Evolutionary conservation across 2,888 invertebrate genomes (phyloP).

Genomic region (Keiferia lycopersicella): DNA sequence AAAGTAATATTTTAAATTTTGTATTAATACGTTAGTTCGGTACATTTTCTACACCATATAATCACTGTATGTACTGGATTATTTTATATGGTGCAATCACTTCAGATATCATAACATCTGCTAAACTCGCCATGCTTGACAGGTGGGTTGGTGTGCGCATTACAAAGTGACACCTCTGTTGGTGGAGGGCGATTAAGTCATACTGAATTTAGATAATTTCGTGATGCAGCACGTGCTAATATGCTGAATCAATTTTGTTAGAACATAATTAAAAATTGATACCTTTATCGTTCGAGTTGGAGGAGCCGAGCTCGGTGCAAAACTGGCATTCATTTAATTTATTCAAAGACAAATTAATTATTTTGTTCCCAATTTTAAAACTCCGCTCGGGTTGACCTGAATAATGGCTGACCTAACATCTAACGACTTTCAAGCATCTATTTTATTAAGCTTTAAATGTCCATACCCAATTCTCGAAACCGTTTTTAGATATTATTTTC

Average conservation of each 20-base stretch:
- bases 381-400: slow-evolving; percentile 8
- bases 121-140: no score
- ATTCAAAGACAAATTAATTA: slow-evolving; percentile 16
- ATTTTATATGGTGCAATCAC: no score
- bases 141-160: no score
- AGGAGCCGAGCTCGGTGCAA: neutral
- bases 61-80: no score
- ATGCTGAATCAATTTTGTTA: neutral
- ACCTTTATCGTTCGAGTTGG: neutral
- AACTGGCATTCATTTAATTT: slow-evolving; percentile 4
- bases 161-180: no score
- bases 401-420: neutral
- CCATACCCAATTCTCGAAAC: no score
- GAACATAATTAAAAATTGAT: neutral
- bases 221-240: neutral
- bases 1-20: no score
- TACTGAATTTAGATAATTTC: neutral
- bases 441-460: neutral
- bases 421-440: neutral
- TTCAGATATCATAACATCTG: no score
- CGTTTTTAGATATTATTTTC: no score
- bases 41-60: no score
- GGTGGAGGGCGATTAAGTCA: no score
- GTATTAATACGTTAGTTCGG: no score
- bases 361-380: neutral